Base-by-base conservation (phyloP, 2,113 vertebrate genomes). In the Pseudorasbora parva region DNA sequence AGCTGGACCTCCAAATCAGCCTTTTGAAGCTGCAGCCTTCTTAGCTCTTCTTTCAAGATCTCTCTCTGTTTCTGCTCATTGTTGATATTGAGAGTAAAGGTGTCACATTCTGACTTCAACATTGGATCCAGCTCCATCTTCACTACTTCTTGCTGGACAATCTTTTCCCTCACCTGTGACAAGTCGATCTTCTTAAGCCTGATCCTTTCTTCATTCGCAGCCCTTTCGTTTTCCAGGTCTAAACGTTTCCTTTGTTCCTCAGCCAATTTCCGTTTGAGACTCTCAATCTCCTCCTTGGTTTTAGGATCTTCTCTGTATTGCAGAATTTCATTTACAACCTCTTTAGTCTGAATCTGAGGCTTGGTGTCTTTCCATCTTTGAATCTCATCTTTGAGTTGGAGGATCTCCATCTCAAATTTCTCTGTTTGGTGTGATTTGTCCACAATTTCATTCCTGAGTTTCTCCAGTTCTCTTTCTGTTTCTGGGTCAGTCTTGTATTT, bases 401-500 rank as follows among this genome's bases (percentile, higher is more conserved):
- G 95, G 68, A 97, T 98, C 92, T 99, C 97, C 45, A 98, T 89
- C 81, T 98, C 96, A 4, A 94, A 95, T 86, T 96, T 95, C 87
- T 99, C 97, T 0, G 94, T 97, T 41, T 94, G 91, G 89, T 96
- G 94, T 0, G 95, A 97, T 91, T 96, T 96, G 84, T 97, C 96
- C 5, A 99, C 95, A 11, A 99, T 98, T 88, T 99, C 96, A 56
- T 97, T 95, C n/a, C 97, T 90, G 75, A 99, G 97, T 78, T 90
- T 91, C 87, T 97, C 96, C 10, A 99, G 93, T 90, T 99, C 98
- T 77, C 93, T 91, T 90, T 99, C 96, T 0, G 96, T 96, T 90
- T 97, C 94, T 0, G 98, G 97, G 87, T 99, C 98, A 0, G 93
- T 98, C 84, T 96, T 98, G 88, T 99, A 99, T 87, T 96, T 98